Evolutionary conservation across 2,888 invertebrate genomes (phyloP).

Genomic region (Drosophila falleni): DNA sequence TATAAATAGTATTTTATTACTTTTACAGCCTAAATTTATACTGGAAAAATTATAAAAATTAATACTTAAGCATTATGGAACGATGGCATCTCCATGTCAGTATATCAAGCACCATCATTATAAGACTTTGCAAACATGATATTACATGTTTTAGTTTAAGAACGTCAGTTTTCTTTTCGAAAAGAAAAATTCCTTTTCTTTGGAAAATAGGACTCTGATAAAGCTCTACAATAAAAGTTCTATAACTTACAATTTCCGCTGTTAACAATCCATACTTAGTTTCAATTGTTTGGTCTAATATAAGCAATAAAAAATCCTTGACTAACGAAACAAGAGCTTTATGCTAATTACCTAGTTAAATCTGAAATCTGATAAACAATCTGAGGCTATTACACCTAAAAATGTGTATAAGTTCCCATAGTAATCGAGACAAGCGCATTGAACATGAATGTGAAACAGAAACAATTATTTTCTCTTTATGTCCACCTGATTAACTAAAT

Average conservation of each 20-base stretch:
- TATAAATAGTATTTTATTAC: neutral
- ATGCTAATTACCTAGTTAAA: conserved; percentile 4
- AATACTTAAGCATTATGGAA: too few species aligned
- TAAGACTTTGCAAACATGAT: neutral
- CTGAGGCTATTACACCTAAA: conserved; percentile 27
- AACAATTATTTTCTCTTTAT: conserved; percentile 76
- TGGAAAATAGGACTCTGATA: neutral
- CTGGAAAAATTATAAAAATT: neutral
- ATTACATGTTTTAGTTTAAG: neutral
- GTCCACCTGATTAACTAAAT: conserved; percentile 67
- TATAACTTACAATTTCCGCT: conserved; percentile 1
- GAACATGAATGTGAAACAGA: conserved; percentile 68
- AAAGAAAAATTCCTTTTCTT: neutral
- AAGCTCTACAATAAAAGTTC: too few species aligned
- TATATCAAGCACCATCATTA: neutral
- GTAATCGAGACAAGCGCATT: conserved; percentile 45
- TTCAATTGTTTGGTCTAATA: neutral
- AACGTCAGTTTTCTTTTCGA: neutral
- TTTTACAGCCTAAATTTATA: neutral
- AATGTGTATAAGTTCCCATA: conserved; percentile 75
- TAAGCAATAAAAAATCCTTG: neutral
- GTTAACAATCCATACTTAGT: conserved; percentile 7
- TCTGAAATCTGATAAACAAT: conserved; percentile 2
- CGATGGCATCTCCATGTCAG: too few species aligned
- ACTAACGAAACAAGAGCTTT: neutral